Conservation (phyloP, 2,113 vertebrate species). For the Caracal caracal region DNA sequence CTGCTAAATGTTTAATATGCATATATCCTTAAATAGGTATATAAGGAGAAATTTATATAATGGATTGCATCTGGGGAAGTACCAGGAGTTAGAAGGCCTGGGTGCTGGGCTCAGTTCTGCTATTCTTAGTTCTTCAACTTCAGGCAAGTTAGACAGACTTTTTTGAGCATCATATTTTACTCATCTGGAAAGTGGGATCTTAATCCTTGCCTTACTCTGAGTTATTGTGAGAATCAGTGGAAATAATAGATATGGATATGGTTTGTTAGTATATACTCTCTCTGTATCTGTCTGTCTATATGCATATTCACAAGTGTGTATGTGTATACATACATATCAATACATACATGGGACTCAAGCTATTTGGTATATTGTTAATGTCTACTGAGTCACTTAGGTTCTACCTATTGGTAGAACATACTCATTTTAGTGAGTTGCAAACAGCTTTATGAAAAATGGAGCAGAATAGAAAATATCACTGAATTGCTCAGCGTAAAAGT, state of each 20-base stretch:
- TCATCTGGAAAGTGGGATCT: not conserved
- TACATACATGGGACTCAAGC: not conserved
- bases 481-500: not conserved
- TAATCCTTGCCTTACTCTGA: not conserved
- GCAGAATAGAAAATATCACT: not conserved
- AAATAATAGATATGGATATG: not conserved
- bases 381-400: not conserved
- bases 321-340: no score
- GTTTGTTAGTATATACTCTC: not conserved
- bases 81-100: not conserved
- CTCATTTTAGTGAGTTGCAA: not conserved
- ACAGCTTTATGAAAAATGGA: not conserved
- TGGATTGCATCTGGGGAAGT: not conserved
- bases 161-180: not conserved
- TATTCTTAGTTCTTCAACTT: not conserved
- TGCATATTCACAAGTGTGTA: no score
- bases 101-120: not conserved
- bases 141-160: not conserved
- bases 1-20: not conserved
- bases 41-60: not conserved
- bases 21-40: not conserved
- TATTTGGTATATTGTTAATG: not conserved
- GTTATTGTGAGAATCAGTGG: not conserved
- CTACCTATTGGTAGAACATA: not conserved
- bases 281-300: not conserved